phyloP scores from a whole-genome alignment of 2,797 vertebrate species.

The Dendrocincla tyrannina region DNA sequence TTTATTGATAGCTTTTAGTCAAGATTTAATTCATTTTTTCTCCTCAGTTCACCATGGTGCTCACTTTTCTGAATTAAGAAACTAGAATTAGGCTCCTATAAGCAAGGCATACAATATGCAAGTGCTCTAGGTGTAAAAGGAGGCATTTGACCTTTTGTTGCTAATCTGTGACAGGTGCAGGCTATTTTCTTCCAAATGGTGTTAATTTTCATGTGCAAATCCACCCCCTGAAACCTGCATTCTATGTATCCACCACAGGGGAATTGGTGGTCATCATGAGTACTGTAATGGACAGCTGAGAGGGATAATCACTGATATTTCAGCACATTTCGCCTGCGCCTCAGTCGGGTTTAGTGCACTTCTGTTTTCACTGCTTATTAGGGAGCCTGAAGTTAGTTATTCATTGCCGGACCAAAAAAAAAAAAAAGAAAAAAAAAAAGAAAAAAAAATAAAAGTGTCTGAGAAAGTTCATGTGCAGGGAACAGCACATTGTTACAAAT shows the following conservation, averaged over 20 bases:
- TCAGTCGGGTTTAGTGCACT: constrained; percentile 35
- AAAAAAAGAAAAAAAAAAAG: constrained; percentile 48
- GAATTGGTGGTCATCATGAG: constrained; percentile 61
- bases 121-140: constrained; percentile 57
- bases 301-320: constrained; percentile 66
- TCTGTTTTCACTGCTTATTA: constrained; percentile 70
- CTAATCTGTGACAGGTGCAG: constrained; percentile 71
- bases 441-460: constrained; percentile 40
- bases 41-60: constrained; percentile 31
- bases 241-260: constrained; percentile 42
- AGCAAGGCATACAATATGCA: constrained; percentile 64
- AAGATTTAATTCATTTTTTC: constrained; percentile 63
- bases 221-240: constrained; percentile 69
- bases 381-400: constrained; percentile 62
- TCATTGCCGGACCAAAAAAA: constrained; percentile 51
- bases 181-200: constrained; percentile 69
- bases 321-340: constrained; percentile 36
- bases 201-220: constrained; percentile 68
- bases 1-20: constrained; percentile 75
- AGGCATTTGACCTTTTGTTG: constrained; percentile 72
- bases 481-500: constrained; percentile 77
- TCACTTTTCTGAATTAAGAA: constrained; percentile 62
- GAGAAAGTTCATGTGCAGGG: constrained; percentile 68
- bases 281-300: constrained; percentile 67
- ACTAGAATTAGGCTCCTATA: constrained; percentile 57